phyloP scores from a whole-genome alignment of 2,113 vertebrate species.

The Caretta caretta region DNA sequence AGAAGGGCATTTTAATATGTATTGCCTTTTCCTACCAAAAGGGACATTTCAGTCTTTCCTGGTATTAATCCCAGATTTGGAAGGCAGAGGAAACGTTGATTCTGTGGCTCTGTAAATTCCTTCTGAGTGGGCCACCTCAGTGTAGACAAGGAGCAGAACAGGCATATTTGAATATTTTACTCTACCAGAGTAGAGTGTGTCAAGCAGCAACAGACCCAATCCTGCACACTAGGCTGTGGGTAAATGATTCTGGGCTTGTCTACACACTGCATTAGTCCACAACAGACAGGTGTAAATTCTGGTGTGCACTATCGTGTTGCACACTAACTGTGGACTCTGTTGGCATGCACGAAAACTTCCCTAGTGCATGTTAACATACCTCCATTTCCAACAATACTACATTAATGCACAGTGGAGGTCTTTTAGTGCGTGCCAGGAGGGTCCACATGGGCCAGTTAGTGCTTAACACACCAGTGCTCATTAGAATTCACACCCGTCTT shows the following conservation, averaged over 20 bases:
- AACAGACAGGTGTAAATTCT: background rate
- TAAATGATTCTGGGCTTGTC: background rate
- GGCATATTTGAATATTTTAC: background rate
- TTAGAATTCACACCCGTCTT: background rate
- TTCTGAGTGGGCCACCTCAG: background rate
- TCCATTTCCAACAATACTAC: background rate
- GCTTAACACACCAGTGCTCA: background rate
- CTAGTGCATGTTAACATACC: background rate
- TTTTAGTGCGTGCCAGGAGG: background rate
- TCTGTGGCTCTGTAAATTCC: background rate
- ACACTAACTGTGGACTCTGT: background rate
- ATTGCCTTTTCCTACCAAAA: background rate
- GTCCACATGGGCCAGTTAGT: background rate
- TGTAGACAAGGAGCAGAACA: background rate
- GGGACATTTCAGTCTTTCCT: background rate
- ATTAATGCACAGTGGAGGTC: background rate
- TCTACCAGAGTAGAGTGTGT: background rate
- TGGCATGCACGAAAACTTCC: background rate
- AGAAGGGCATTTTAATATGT: background rate
- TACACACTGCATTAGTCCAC: background rate
- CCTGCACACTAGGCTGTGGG: background rate
- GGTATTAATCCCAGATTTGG: background rate
- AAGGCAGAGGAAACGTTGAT: background rate
- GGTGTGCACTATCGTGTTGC: background rate
- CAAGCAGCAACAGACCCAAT: background rate